Percentiles rank a stretch among this genome's conserved stretches.
Evolutionary conservation across 37 sponge, comb jelly and placozoan species (phyloP).

Genomic region (Bolinopsis microptera): DNA sequence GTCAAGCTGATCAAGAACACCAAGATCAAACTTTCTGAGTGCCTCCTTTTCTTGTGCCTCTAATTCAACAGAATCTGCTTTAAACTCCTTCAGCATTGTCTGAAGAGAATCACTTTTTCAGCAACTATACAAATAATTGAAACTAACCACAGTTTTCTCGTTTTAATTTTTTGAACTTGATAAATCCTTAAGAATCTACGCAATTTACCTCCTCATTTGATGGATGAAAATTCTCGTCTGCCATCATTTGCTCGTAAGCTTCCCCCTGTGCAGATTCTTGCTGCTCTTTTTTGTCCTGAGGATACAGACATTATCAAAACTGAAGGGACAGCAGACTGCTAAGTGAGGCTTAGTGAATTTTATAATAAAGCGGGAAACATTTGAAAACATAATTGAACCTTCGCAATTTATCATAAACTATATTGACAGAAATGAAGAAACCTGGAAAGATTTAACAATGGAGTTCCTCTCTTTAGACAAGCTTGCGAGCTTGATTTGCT

Average conservation of each 20-base stretch:
- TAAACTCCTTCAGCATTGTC: not conserved
- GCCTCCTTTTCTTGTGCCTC: slow-evolving; percentile 30
- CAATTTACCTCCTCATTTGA: slow-evolving; percentile 21
- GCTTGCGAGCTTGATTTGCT: slow-evolving; percentile 10
- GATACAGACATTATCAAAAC: not conserved
- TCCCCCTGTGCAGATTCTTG: not conserved
- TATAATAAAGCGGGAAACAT: no score
- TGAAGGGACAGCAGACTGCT: no score
- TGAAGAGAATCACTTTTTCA: no score
- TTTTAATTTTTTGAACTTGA: no score
- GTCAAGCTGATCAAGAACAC: slow-evolving; percentile 46
- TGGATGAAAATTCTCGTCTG: slow-evolving; percentile 2
- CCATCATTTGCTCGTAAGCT: slow-evolving; percentile 4
- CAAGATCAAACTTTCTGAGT: not conserved
- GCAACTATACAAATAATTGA: no score
- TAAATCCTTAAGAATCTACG: no score
- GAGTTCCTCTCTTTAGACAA: not conserved
- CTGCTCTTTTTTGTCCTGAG: slow-evolving; percentile 51
- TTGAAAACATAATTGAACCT: no score
- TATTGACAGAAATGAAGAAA: no score
- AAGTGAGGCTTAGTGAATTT: no score
- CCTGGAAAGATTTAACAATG: not conserved
- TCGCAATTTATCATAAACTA: no score
- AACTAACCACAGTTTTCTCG: no score
- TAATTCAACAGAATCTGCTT: not conserved